Conservation (phyloP, 2,113 vertebrate genomes). For the Mastomys natalensis region DNA sequence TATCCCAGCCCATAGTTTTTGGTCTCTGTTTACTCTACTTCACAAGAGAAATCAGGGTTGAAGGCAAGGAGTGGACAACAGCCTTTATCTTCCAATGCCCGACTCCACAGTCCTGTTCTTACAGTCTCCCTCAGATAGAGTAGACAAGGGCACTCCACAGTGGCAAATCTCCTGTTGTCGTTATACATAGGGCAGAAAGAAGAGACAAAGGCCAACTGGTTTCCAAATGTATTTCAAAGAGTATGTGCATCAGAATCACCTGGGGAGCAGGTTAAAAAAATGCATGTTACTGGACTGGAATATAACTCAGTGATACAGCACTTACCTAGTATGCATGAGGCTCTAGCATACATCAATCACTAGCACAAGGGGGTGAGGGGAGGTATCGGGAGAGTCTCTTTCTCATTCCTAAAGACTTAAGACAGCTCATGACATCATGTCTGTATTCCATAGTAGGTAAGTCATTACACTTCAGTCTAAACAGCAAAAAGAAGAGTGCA, state of each 20-base stretch:
- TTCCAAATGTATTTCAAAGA: neutral
- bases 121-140: neutral
- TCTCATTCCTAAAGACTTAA: neutral
- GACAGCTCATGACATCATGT: too few relatives aligned
- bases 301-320: neutral
- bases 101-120: neutral
- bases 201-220: neutral
- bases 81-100: neutral
- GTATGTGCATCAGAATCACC: neutral
- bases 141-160: neutral
- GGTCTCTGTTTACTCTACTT: neutral
- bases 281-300: neutral
- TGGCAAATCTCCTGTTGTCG: neutral
- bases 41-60: neutral
- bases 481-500: neutral
- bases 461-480: neutral
- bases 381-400: neutral
- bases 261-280: neutral
- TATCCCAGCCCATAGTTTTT: neutral
- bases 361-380: neutral
- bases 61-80: neutral
- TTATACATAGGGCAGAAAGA: neutral
- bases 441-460: neutral
- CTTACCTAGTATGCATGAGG: neutral
- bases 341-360: neutral